Evolutionary conservation across 1,140 invertebrate genomes (phyloP), one percentile per base, ranked within the genome.

Genomic region (Hypsibius dujardini): DNA sequence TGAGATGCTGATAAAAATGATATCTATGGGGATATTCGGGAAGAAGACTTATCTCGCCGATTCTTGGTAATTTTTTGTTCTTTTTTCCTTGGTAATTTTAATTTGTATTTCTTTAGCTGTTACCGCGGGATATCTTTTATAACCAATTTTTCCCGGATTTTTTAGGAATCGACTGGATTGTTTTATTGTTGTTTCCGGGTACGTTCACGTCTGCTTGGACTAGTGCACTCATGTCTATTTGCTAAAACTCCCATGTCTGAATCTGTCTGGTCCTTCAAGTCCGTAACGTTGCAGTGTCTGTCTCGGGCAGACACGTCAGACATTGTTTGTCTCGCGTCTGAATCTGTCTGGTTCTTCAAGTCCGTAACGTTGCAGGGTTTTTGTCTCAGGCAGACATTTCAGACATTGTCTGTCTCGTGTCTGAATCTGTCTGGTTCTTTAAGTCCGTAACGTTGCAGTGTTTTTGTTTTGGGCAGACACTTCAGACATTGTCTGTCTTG

Each of bases 141-240:
- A 56, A 56, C 28, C 28, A 28, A 28, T 28, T 28, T 28, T 28
- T 28, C 28, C 28, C 28, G 28, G 28, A 28, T 28, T 12, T 45
- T 67, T 12, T 67, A 67, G 91, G 94, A 99, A 99, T 82, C 86
- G 92, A 77, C 84, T 99, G 72, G 95, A 99, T 80, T 92, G 92
- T 80, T 97, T 99, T 82, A 99, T 99, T 77, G 95, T 99, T 1
- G 76, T 92, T 72, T 90, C 94, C 71, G 95, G 95, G 90, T 93
- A 82, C 85, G 85, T 28, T 73, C 70, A 62, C 47, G 1, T 40
- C 2, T 69, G 1, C 73, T 69, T 42, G 72, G 28, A 47, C 2
- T 40, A 73, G 12, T 70, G 14, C 42, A 71, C 45, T 3, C 42
- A 71, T 28, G 14, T 15, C 40, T 7, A 72, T 72, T 14, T 72